Base-by-base conservation (phyloP, 2,888 invertebrate genomes). In the Digitonthophagus gazella region DNA sequence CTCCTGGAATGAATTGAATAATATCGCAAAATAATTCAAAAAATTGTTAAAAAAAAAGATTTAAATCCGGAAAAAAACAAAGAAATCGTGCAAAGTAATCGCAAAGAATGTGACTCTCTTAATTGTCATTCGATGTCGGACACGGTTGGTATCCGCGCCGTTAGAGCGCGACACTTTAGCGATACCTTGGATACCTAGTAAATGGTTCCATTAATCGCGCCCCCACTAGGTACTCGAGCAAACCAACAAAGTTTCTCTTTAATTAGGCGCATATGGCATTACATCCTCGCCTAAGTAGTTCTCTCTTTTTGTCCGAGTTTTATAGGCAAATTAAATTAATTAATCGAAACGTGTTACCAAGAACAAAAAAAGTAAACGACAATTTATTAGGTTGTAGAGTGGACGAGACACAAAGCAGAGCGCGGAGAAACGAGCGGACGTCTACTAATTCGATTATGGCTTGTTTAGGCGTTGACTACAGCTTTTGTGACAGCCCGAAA, bases 371-470 rank as follows among this genome's bases (percentile, higher is more conserved):
- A 44, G 8, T 44, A 44, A 44, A 44, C 11, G 28, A 5, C 28
- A 44, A 44, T 44, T 44, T 44, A 44, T 44, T 44, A 44, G 28
- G 8, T 44, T 44, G 28, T 44, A 44, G 6, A 8, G 11, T 11
- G 69, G 66, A 71, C 68, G 66, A 56, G 74, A 74, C 73, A 74
- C 73, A 74, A 74, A 75, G 74, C 75, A 76, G 77, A 77, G 72
- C 72, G 74, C 76, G 70, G 75, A 73, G 73, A 76, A 75, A 72
- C 77, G 76, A 76, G 76, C 75, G 74, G 77, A 77, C 79, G 74
- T 74, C 71, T 74, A 74, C 70, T 74, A 80, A 81, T 79, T 80
- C 78, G 78, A 81, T 81, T 81, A 72, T 69, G 65, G 63, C 58
- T 67, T 69, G 69, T 69, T 69, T 69, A 44, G 3, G 28, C 3